These are phyloP conservation scores for Oscheius sp. DNA, from an alignment of 2,888 invertebrate genomes.

Conservation along the genomic window DNA sequence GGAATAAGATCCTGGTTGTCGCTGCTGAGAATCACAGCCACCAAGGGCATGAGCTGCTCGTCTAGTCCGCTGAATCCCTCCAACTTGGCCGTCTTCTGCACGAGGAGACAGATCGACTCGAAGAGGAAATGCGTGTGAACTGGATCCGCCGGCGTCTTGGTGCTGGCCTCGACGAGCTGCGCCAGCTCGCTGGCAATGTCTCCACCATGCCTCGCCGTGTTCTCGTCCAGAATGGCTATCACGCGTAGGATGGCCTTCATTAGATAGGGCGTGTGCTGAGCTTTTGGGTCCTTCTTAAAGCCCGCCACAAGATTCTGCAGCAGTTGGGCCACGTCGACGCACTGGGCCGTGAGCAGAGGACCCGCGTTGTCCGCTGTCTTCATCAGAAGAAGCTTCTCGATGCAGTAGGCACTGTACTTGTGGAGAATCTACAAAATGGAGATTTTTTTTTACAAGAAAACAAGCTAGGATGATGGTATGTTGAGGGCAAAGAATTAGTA, in stretches of 20 bases:
- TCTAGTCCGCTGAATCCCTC: constrained; percentile 77
- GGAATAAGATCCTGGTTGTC: constrained; percentile 93
- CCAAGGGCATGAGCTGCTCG: constrained; percentile 90
- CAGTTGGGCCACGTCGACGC: constrained; percentile 82
- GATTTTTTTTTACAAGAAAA: background rate
- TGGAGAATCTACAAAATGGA: constrained; percentile 76
- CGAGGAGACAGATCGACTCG: constrained; percentile 86
- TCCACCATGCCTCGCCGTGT: constrained; percentile 57
- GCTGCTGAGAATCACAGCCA: constrained; percentile 91
- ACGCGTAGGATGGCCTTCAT: constrained; percentile 84
- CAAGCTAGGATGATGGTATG: background rate
- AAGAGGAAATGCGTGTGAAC: constrained; percentile 98
- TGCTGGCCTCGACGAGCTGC: constrained; percentile 57
- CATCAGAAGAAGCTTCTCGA: constrained; percentile 86
- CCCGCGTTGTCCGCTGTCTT: constrained; percentile 8
- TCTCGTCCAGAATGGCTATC: constrained; percentile 64
- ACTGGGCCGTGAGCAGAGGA: constrained; percentile 77
- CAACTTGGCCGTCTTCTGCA: constrained; percentile 72
- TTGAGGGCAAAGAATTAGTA: background rate
- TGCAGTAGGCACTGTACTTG: constrained; percentile 91
- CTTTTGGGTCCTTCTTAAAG: constrained; percentile 79
- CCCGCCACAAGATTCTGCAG: constrained; percentile 84
- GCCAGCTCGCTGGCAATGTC: constrained; percentile 60
- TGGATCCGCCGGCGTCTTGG: constrained; percentile 83
- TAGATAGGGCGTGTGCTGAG: constrained; percentile 93